Evolutionary conservation across 2,797 vertebrate genomes (phyloP).

Genomic region (Echeneis naucrates): DNA sequence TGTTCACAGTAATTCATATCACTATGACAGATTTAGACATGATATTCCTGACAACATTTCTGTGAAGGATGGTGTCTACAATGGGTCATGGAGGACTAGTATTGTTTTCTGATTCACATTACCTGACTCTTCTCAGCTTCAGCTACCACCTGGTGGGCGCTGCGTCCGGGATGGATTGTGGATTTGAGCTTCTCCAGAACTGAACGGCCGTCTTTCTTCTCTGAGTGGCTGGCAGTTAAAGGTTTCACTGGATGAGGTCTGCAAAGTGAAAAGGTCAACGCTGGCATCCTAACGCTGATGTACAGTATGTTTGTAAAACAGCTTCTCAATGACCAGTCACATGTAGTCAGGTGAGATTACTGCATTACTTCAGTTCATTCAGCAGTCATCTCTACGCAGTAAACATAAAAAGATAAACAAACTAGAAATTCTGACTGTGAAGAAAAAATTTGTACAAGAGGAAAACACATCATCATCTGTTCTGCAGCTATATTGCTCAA

Average conservation of each 20-base stretch:
- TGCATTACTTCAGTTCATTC: slow-evolving; percentile 5
- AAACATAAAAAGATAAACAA: not conserved
- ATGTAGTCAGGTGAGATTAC: not conserved
- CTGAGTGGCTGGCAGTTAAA: slow-evolving; percentile 83
- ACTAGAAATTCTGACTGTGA: slow-evolving; percentile 1
- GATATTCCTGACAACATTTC: not conserved
- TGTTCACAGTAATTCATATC: not conserved
- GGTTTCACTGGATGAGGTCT: slow-evolving; percentile 96
- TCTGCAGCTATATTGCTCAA: not conserved
- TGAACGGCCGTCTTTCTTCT: slow-evolving; percentile 88
- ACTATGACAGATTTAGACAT: not conserved
- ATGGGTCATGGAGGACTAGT: not conserved
- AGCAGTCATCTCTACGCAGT: not conserved
- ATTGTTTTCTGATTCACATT: slow-evolving; percentile 6
- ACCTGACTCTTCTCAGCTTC: slow-evolving; percentile 83
- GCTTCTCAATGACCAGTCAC: slow-evolving; percentile 1
- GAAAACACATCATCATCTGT: not conserved
- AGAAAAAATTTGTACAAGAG: not conserved
- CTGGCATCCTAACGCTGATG: slow-evolving; percentile 27
- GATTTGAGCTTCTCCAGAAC: slow-evolving; percentile 92
- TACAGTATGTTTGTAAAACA: not conserved
- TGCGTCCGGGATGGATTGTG: slow-evolving; percentile 82
- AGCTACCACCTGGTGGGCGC: slow-evolving; percentile 59
- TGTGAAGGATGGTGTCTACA: not conserved
- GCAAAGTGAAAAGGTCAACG: slow-evolving; percentile 57